Percentiles rank a stretch among this genome's conserved stretches.
These are phyloP conservation scores for Campylomormyrus numenius DNA, from an alignment of 2,113 vertebrate species.

Conservation along the genomic window DNA sequence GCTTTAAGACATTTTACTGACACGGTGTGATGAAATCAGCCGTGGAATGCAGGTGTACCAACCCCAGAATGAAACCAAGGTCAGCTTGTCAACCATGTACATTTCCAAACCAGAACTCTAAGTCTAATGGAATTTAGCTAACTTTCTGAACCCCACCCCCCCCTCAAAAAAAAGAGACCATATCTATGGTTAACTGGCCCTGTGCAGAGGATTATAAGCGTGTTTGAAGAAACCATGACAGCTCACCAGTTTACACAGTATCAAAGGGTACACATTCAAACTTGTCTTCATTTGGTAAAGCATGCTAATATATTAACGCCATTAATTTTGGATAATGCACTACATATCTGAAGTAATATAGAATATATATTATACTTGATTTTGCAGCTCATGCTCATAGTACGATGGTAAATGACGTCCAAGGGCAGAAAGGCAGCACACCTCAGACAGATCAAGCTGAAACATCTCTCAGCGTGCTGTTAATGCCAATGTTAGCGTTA, in stretches of 20 bases:
- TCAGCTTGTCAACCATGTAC: conserved; percentile 1
- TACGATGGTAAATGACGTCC: neutral
- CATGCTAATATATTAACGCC: neutral
- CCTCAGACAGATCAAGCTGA: neutral
- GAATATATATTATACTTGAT: neutral
- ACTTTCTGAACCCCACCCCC: neutral
- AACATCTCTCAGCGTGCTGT: neutral
- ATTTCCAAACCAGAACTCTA: neutral
- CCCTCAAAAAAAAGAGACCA: neutral
- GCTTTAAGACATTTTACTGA: conserved; percentile 3
- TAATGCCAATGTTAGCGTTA: neutral
- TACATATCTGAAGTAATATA: neutral
- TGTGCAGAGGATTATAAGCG: neutral
- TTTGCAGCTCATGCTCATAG: neutral
- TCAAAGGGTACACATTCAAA: neutral
- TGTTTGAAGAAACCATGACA: neutral
- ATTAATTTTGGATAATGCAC: neutral
- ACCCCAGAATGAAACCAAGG: conserved; percentile 17
- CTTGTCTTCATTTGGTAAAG: neutral
- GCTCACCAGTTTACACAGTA: neutral
- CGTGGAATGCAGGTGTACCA: conserved; percentile 16
- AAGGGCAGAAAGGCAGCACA: neutral
- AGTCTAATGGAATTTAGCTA: conserved; percentile 19
- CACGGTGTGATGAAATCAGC: conserved; percentile 19
- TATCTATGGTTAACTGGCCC: conserved; percentile 1